Evolutionary conservation across 2,113 vertebrate genomes (phyloP), one percentile per base, ranked within the genome.

Genomic region (Antechinus flavipes): DNA sequence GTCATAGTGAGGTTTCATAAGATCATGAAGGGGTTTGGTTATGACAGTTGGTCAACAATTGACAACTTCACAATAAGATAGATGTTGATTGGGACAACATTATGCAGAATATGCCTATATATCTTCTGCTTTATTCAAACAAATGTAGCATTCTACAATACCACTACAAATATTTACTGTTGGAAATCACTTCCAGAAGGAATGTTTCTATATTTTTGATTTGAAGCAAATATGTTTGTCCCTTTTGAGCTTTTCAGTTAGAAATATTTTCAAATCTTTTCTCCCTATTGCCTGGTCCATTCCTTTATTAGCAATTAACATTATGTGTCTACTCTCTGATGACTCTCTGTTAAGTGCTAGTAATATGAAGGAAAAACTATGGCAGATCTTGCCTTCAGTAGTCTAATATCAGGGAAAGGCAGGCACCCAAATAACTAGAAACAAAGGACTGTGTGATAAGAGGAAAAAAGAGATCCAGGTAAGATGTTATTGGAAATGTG

Each of bases 121-220:
- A 16, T 42, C 54, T 49, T 10, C 56, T 89, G 91, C 50, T 50
- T 35, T 90, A 54, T n/a, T 42, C 54, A 96, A 95, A 92, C n/a
- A 91, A 91, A 95, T 93, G 46, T 93, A 53, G n/a, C 35, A 35
- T 93, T 90, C 49, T 11, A 91, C 89, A 93, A 93, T 12, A 90
- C 35, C 92, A 91, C 89, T 90, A 89, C 91, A 97, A 96, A 97
- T 97, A 95, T 95, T 97, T 96, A 93, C 89, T 61, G 68, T 97
- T 94, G 61, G 68, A 55, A 93, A 91, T 95, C 90, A 84, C 8
- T 54, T 68, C 54, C 42, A 91, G 93, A 93, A 91, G 90, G 47
- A 96, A 55, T 91, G 53, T 42, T 50, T 47, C 91, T 96, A 50
- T 97, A 92, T 96, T 96, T 96, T 95, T 91, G 90, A n/a, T 56